These are phyloP conservation scores for Polyergus mexicanus DNA, from an alignment of 1,140 invertebrate genomes.

Conservation along the genomic window DNA sequence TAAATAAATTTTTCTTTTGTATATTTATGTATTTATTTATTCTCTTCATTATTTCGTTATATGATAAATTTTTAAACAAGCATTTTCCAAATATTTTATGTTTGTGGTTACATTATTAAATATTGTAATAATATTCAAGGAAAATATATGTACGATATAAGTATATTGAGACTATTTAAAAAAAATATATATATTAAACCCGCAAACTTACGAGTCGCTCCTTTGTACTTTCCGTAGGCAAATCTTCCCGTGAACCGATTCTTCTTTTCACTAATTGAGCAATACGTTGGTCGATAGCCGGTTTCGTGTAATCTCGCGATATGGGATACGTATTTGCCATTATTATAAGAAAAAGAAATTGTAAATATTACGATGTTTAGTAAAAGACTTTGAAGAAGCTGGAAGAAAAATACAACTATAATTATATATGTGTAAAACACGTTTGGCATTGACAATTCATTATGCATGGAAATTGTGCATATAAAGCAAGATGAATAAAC, in stretches of 20 bases:
- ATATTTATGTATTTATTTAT: slow-evolving; percentile 6
- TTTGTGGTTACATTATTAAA: slow-evolving; percentile 7
- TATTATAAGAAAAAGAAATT: slow-evolving; percentile 9
- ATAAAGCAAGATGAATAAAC: slow-evolving; percentile 11
- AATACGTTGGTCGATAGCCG: slow-evolving; percentile 78
- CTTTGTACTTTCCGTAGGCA: slow-evolving; percentile 71
- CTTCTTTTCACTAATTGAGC: slow-evolving; percentile 76
- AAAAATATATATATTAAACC: slow-evolving; percentile 35
- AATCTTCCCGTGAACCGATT: slow-evolving; percentile 65
- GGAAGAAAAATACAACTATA: slow-evolving; percentile 1
- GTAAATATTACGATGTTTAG: background rate
- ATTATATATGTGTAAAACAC: background rate
- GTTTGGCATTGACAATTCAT: slow-evolving; percentile 31
- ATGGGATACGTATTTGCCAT: slow-evolving; percentile 68
- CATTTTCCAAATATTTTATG: background rate
- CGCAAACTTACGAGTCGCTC: slow-evolving; percentile 74
- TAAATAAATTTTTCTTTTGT: no score
- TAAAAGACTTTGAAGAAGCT: background rate
- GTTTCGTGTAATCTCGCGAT: slow-evolving; percentile 77
- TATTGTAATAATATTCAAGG: background rate
- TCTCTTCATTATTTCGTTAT: background rate
- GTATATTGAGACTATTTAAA: background rate
- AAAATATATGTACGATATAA: background rate
- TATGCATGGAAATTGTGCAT: slow-evolving; percentile 31
- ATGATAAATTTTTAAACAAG: background rate